phyloP scores from a whole-genome alignment of 2,797 vertebrate genomes.

The Rhincodon typus region DNA sequence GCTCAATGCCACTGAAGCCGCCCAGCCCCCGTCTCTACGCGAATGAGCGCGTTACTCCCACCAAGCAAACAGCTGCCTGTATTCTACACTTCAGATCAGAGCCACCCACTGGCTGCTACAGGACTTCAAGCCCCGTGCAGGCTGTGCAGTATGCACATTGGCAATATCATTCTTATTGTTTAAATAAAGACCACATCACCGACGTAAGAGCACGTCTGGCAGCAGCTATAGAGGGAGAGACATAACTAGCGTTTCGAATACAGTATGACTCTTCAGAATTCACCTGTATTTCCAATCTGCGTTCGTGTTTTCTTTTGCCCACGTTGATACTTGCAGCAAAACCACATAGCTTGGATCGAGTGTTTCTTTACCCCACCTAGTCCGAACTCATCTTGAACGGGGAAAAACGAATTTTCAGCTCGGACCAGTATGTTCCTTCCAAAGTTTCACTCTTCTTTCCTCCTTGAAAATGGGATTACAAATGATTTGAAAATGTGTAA shows the following conservation, averaged over 20 bases:
- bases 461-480: not conserved
- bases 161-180: not conserved
- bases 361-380: too few relatives aligned
- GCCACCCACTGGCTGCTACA: slow-evolving; percentile 17
- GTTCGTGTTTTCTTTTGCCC: not conserved
- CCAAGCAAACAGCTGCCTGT: not conserved
- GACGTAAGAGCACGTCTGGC: too few relatives aligned
- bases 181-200: not conserved
- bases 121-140: not conserved
- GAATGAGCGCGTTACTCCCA: not conserved
- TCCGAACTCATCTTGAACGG: too few relatives aligned
- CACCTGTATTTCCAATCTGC: too few relatives aligned
- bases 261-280: too few relatives aligned
- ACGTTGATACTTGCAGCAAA: not conserved
- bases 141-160: not conserved
- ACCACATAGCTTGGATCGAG: not conserved
- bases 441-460: not conserved
- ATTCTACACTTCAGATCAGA: not conserved
- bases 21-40: not conserved
- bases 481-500: not conserved
- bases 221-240: too few relatives aligned
- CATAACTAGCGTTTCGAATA: too few relatives aligned
- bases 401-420: too few relatives aligned
- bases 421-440: too few relatives aligned
- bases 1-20: not conserved